Conservation (phyloP, 2,888 invertebrate genomes). For the Smittia sp. region DNA sequence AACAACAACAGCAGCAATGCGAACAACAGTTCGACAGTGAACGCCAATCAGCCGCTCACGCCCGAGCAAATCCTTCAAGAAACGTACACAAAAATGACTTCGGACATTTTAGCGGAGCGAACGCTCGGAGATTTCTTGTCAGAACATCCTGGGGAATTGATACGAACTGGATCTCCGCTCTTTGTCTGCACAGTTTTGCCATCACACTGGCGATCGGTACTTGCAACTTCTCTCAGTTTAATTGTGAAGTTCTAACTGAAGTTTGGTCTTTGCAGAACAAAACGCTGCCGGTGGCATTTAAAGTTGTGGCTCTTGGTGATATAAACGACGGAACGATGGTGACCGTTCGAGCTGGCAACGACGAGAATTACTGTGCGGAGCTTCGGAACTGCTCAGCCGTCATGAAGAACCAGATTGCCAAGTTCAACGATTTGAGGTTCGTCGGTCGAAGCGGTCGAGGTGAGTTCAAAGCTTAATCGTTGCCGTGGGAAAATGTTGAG, state of each 20-base stretch:
- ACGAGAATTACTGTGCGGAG: constrained; percentile 97
- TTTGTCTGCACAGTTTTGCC: constrained; percentile 94
- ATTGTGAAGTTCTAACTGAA: neutral
- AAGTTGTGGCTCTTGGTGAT: constrained; percentile 91
- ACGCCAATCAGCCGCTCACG: constrained; percentile 68
- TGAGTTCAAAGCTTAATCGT: constrained; percentile 57
- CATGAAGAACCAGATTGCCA: constrained; percentile 98
- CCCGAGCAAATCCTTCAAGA: constrained; percentile 69
- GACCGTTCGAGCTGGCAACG: constrained; percentile 94
- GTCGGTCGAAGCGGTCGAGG: constrained; percentile 98
- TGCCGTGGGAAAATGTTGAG: no score
- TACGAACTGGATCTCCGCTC: constrained; percentile 89
- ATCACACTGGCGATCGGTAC: constrained; percentile 87
- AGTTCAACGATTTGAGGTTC: constrained; percentile 97
- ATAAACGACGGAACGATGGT: constrained; percentile 95
- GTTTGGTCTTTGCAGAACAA: constrained; percentile 64
- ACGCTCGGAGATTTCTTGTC: constrained; percentile 83
- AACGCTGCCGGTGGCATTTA: constrained; percentile 94
- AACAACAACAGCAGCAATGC: constrained; percentile 49
- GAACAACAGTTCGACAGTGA: constrained; percentile 48
- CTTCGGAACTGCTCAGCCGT: constrained; percentile 90
- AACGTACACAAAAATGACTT: constrained; percentile 85
- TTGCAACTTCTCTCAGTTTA: neutral
- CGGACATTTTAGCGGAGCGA: constrained; percentile 83
- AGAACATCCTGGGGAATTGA: constrained; percentile 88